Conservation (phyloP, 2,797 vertebrate species). For the Liparis tanakae region DNA sequence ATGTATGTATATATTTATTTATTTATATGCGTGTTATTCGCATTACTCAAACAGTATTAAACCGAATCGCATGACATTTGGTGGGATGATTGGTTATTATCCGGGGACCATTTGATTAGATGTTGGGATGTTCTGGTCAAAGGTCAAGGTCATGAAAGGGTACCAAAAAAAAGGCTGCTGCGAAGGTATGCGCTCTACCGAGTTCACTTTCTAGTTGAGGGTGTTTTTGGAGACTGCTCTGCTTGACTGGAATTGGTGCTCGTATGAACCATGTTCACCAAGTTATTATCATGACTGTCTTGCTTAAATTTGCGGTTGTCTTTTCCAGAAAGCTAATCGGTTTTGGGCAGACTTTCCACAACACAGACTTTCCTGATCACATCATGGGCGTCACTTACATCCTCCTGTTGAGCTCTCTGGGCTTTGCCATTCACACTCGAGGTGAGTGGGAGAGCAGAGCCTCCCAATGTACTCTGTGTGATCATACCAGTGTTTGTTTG, state of each 20-base stretch:
- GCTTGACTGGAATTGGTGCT: not conserved
- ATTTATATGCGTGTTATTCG: too few species aligned
- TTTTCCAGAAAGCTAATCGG: constrained; percentile 7
- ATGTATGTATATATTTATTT: too few species aligned
- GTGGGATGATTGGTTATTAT: too few species aligned
- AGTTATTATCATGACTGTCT: not conserved
- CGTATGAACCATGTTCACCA: not conserved
- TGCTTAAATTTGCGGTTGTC: not conserved
- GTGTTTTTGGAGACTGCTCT: too few species aligned
- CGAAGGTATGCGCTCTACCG: too few species aligned
- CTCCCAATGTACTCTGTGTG: not conserved
- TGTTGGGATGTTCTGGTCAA: too few species aligned
- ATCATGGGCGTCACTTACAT: constrained; percentile 32
- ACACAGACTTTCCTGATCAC: not conserved
- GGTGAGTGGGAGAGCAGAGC: constrained; percentile 47
- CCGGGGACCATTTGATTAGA: too few species aligned
- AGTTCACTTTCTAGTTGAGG: too few species aligned
- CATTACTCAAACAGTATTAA: too few species aligned
- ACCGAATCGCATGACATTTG: too few species aligned
- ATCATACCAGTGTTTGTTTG: constrained; percentile 21
- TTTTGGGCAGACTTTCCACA: not conserved
- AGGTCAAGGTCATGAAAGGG: too few species aligned
- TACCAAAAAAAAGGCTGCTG: too few species aligned
- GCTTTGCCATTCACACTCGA: constrained; percentile 21
- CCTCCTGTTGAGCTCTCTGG: constrained; percentile 39